Evolutionary conservation across 2,888 invertebrate species (phyloP), one percentile per base, ranked within the genome.

Genomic region (Agrenia bidenticulata): DNA sequence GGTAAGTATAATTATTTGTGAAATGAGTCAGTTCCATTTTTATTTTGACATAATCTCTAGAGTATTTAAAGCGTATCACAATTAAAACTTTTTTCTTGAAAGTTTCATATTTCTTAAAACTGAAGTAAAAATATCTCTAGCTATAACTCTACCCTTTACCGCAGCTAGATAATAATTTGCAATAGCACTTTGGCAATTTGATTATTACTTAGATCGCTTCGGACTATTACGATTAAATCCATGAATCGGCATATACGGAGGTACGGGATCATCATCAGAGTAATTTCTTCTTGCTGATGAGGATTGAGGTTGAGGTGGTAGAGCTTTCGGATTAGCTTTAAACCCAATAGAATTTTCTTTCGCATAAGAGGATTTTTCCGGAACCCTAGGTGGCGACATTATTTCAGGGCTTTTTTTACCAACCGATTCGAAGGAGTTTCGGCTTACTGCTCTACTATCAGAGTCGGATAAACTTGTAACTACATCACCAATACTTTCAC

Each of bases 161-260:
- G n/a, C n/a, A n/a, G n/a, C n/a, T n/a, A n/a, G n/a, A n/a, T n/a
- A n/a, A n/a, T n/a, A n/a, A n/a, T n/a, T n/a, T n/a, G 32, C 32
- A 4, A 32, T 32, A 32, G 32, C 5, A 32, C 32, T 7, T 11
- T 32, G 32, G 11, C 32, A 11, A 32, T 32, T 4, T 32, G 4
- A 32, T 32, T 11, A 32, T 45, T 45, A 45, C 45, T 45, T 45
- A 5, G 45, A 45, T 9, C 45, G 45, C 45, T 45, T 45, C 15
- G 45, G 45, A 45, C 45, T 45, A 19, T 5, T 45, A 45, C 45
- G 45, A 45, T 45, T 45, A 50, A 64, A 71, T 39, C 72, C 73
- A 56, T 73, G 73, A 19, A 75, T 69, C 11, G 76, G 76, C 76
- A 76, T 76, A 53, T 76, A 76, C 0, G 76, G 76, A 15, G 76